phyloP scores from a whole-genome alignment of 2,888 invertebrate genomes.

The Nomada lathburiana region DNA sequence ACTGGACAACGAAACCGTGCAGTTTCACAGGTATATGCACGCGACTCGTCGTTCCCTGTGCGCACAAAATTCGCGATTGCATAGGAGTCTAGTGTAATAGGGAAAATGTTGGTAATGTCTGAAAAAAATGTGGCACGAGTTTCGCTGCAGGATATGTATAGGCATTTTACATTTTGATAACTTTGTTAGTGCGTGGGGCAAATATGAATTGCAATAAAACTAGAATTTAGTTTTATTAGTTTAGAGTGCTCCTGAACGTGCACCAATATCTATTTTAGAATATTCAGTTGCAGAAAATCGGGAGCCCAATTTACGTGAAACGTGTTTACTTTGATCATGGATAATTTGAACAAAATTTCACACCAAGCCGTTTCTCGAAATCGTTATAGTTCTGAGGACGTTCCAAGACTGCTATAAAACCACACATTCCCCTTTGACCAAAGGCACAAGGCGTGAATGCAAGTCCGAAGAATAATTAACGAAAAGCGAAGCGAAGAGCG shows the following conservation, averaged over 20 bases:
- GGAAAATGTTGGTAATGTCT: too few relatives aligned
- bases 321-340: neutral
- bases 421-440: neutral
- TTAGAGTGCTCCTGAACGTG: conserved; percentile 2
- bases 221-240: neutral
- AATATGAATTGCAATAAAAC: too few relatives aligned
- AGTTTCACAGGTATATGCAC: conserved; percentile 20
- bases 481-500: neutral
- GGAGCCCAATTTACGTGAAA: neutral
- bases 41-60: neutral
- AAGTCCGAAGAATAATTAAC: conserved; percentile 39
- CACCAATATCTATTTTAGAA: conserved; percentile 7
- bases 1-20: conserved; percentile 16
- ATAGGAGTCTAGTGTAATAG: too few relatives aligned
- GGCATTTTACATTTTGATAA: neutral
- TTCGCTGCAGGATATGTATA: too few relatives aligned
- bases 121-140: too few relatives aligned
- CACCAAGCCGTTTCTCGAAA: neutral
- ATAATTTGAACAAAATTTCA: neutral
- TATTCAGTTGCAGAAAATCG: neutral
- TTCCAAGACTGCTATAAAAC: neutral
- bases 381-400: neutral
- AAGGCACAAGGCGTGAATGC: neutral
- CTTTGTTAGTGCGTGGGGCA: too few relatives aligned
- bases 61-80: too few relatives aligned